These are phyloP conservation scores for Promerops cafer DNA, from an alignment of 2,113 vertebrate genomes.

Conservation along the genomic window DNA sequence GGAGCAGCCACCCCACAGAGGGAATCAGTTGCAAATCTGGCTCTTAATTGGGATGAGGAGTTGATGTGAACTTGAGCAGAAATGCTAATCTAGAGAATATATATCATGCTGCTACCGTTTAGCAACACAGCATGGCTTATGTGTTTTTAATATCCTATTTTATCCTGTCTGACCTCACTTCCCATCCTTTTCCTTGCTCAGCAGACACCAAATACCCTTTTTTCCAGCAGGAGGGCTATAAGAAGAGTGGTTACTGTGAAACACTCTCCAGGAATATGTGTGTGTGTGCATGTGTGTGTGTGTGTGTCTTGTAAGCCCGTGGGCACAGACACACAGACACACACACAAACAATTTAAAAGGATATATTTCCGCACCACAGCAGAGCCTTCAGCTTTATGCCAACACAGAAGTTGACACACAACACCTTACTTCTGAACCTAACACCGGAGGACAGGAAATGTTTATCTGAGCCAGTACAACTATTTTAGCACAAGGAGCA, in stretches of 20 bases:
- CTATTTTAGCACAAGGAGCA: not conserved
- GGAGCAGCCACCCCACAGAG: not conserved
- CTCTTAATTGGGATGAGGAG: slow-evolving; percentile 33
- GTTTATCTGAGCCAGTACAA: not conserved
- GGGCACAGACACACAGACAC: not conserved
- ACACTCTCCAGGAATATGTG: not conserved
- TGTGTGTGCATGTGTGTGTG: not conserved
- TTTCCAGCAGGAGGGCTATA: slow-evolving; percentile 27
- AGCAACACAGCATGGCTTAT: slow-evolving; percentile 67
- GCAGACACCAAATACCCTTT: slow-evolving; percentile 50
- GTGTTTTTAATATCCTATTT: slow-evolving; percentile 72
- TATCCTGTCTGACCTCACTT: slow-evolving; percentile 60
- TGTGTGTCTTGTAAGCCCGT: not conserved
- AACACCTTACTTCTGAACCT: slow-evolving; percentile 39
- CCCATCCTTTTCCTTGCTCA: slow-evolving; percentile 61
- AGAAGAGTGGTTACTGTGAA: not conserved
- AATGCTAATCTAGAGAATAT: slow-evolving; percentile 50
- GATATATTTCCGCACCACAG: not conserved
- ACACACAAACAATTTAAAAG: not conserved
- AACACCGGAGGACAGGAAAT: slow-evolving; percentile 55
- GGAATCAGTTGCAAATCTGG: not conserved
- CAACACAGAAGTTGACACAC: slow-evolving; percentile 27
- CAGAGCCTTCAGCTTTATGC: slow-evolving; percentile 11
- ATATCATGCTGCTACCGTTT: slow-evolving; percentile 63
- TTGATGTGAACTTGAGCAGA: slow-evolving; percentile 50